A percentile compares a stretch with the other conserved stretches of the same genome.
These are phyloP conservation scores for Drosophila sturtevanti DNA, from an alignment of 1,140 invertebrate genomes.

Conservation along the genomic window DNA sequence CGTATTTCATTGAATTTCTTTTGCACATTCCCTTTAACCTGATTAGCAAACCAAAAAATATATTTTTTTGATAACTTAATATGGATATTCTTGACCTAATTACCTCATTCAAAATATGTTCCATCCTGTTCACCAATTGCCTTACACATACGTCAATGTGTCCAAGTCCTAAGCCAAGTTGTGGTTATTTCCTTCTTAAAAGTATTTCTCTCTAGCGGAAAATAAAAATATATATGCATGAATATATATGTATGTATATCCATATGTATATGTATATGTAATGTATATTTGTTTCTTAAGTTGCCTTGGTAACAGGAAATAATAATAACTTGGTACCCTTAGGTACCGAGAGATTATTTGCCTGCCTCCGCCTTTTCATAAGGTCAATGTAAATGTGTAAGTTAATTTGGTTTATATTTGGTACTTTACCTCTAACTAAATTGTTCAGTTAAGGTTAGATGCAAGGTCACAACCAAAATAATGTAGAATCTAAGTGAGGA, in stretches of 20 bases:
- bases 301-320: neutral
- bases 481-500: no score
- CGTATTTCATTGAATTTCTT: conserved; percentile 83
- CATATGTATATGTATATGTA: no score
- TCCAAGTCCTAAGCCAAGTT: neutral
- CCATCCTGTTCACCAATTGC: neutral
- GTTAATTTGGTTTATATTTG: no score
- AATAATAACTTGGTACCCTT: conserved; percentile 3
- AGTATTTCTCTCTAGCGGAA: no score
- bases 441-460: no score
- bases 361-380: neutral
- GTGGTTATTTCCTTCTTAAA: no score
- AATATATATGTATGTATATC: no score
- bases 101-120: conserved; percentile 45
- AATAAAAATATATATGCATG: no score
- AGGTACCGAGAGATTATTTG: neutral
- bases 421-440: no score
- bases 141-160: neutral
- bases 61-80: neutral
- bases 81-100: neutral
- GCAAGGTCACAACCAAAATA: no score
- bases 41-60: neutral
- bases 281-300: neutral
- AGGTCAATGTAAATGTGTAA: no score
- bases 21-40: conserved; percentile 84